A percentile compares a stretch with the other conserved stretches of the same genome.
Conservation (phyloP, 2,888 invertebrate species). For the Agriotes lineatus region DNA sequence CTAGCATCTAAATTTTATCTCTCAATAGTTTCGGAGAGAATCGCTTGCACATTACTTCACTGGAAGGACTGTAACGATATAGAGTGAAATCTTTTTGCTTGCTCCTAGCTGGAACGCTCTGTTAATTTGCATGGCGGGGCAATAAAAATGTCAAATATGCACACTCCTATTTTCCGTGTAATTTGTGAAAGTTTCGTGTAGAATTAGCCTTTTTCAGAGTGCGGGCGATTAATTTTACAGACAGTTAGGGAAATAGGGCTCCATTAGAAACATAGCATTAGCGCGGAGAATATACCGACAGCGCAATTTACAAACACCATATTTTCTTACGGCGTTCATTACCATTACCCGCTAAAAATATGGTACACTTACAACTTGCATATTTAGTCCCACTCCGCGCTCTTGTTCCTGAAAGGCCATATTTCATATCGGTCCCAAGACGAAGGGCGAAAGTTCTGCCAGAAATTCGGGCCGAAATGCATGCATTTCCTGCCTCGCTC, state of each 20-base stretch:
- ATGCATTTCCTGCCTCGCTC: slow-evolving; percentile 49
- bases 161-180: slow-evolving; percentile 20
- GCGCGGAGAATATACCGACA: slow-evolving; percentile 44
- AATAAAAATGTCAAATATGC: slow-evolving; percentile 19
- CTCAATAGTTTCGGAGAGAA: background rate
- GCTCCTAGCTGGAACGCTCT: background rate
- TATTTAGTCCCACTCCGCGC: slow-evolving; percentile 49
- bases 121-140: slow-evolving; percentile 11
- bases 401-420: slow-evolving; percentile 50
- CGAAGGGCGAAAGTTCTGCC: slow-evolving; percentile 48
- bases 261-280: slow-evolving; percentile 41
- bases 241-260: slow-evolving; percentile 21
- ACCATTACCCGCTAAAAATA: slow-evolving; percentile 46
- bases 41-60: no score
- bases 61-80: no score
- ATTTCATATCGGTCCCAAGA: slow-evolving; percentile 51
- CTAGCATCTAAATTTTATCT: no score
- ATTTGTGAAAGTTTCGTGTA: slow-evolving; percentile 25
- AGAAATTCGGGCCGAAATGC: slow-evolving; percentile 47
- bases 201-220: slow-evolving; percentile 22
- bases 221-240: slow-evolving; percentile 25
- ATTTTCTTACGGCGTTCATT: slow-evolving; percentile 46
- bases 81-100: slow-evolving; percentile 1
- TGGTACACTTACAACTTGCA: slow-evolving; percentile 46
- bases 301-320: slow-evolving; percentile 46